A percentile compares a stretch with the other conserved stretches of the same genome.
Conservation (phyloP, 2,113 vertebrate species). For the Phaetusa simplex region DNA sequence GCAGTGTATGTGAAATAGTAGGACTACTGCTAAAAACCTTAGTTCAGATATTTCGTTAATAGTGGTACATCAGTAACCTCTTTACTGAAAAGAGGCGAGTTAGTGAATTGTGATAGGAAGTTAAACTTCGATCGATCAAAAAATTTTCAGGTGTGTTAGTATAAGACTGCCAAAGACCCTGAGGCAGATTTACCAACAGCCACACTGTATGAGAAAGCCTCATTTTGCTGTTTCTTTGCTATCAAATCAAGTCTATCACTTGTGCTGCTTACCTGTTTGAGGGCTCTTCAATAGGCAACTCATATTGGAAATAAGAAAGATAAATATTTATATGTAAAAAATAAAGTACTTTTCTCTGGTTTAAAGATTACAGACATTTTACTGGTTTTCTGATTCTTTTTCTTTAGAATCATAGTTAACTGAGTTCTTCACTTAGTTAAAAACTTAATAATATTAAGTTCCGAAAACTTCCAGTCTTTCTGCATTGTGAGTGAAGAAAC, state of each 20-base stretch:
- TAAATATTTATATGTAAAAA: background rate
- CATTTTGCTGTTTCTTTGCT: background rate
- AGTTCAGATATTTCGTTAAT: background rate
- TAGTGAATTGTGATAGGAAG: background rate
- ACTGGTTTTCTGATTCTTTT: background rate
- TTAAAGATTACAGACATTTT: background rate
- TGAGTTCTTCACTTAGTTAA: background rate
- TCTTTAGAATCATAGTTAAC: background rate
- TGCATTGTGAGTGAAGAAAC: background rate
- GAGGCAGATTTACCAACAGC: background rate
- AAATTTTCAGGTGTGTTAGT: background rate
- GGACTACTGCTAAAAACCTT: background rate
- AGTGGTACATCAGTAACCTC: background rate
- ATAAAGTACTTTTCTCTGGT: background rate
- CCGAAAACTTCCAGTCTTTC: background rate
- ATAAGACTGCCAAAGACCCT: background rate
- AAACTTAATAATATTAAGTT: background rate
- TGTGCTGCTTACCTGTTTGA: fast-evolving
- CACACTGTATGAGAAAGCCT: background rate
- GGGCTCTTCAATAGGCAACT: background rate
- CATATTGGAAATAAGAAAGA: background rate
- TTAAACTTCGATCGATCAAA: background rate
- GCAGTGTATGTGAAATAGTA: background rate
- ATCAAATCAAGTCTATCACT: background rate
- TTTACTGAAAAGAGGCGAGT: background rate